phyloP scores from a whole-genome alignment of 2,888 invertebrate species.

The Orthosia gothica region DNA sequence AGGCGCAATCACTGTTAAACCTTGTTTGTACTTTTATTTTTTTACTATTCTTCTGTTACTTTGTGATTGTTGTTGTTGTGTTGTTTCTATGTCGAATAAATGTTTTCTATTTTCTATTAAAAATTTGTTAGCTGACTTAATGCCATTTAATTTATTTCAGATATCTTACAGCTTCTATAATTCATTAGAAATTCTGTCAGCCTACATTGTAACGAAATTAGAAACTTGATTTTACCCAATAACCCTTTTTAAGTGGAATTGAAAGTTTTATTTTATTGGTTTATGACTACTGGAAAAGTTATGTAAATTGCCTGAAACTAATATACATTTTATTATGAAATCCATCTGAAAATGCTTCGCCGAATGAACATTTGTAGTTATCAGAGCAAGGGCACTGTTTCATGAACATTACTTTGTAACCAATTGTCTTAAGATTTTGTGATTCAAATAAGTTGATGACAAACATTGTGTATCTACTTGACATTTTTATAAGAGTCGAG shows the following conservation, averaged over 20 bases:
- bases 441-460: conserved; percentile 42
- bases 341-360: conserved; percentile 12
- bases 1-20: no score
- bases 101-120: no score
- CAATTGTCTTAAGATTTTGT: conserved; percentile 40
- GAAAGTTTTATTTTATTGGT: conserved; percentile 16
- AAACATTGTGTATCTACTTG: conserved; percentile 37
- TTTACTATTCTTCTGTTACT: no score
- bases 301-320: conserved; percentile 20
- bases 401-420: conserved; percentile 31
- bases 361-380: conserved; percentile 14
- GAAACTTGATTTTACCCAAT: conserved; percentile 7
- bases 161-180: no score
- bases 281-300: conserved; percentile 18
- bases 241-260: conserved; percentile 11
- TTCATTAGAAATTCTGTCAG: conserved; percentile 2
- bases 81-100: no score
- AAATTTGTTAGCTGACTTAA: no score
- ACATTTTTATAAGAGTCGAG: conserved; percentile 27
- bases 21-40: no score
- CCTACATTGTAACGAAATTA: neutral
- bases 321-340: conserved; percentile 42
- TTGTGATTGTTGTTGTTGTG: no score
- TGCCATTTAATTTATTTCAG: no score
- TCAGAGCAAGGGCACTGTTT: conserved; percentile 18